Evolutionary conservation across 1,140 invertebrate species (phyloP), one percentile per base, ranked within the genome.

Genomic region (Dryas iulia): DNA sequence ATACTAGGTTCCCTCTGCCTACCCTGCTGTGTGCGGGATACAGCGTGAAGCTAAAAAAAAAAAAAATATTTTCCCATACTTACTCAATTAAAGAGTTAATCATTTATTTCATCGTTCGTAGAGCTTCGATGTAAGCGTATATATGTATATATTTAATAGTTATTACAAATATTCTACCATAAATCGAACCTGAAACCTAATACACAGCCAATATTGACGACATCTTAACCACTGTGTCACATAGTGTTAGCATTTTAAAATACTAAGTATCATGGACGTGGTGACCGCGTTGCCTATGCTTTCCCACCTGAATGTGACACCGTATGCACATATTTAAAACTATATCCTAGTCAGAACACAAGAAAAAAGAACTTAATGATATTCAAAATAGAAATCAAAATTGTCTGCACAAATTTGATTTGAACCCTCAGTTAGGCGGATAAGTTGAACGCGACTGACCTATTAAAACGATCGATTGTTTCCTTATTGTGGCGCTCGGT

Each of bases 401-500:
- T 86, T 79, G 72, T 59, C 60, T 75, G 76, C 77, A 76, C 69
- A 31, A 57, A 59, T 35, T 56, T 33, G 72, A 63, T 74, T 54
- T 71, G 78, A 84, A 82, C 81, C 87, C 86, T 79, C 79, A 76
- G 79, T 68, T 65, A 73, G 82, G 79, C 78, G 87, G 87, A 88
- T 90, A 88, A 90, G 77, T 82, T 77, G 83, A 83, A 85, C 87
- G 77, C 82, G 87, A 77, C 76, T 89, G 87, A 91, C 89, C 89
- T 87, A 91, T 91, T 89, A 89, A 89, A 88, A 87, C 89, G 83
- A 91, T 91, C 89, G 89, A 91, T 91, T 90, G 87, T 91, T 91
- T 91, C 87, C 87, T 89, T 87, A 90, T 89, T 86, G 81, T 87
- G 70, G 70, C 77, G 77, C 71, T 79, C 74, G 70, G 61, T 76